These are phyloP conservation scores for Eueremaeus valkanovi DNA, from an alignment of 2,888 invertebrate genomes.

Conservation along the genomic window DNA sequence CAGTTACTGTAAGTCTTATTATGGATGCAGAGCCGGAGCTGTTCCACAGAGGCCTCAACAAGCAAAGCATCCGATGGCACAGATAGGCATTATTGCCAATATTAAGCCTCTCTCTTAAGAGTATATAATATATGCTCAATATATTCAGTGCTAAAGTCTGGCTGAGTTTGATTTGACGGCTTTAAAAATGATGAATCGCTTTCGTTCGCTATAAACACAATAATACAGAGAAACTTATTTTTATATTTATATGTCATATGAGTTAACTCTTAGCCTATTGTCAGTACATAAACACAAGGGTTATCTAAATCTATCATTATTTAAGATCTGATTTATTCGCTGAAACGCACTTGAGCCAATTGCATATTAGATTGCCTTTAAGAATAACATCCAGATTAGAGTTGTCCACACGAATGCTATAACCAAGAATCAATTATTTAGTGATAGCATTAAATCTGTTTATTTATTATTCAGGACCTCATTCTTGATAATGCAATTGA, in stretches of 20 bases:
- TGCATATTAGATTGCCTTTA: not conserved
- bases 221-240: not conserved
- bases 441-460: not conserved
- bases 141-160: constrained; percentile 9
- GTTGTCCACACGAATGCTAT: not conserved
- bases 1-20: too few relatives aligned
- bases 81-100: constrained; percentile 18
- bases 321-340: not conserved
- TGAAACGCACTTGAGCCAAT: not conserved
- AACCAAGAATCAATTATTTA: not conserved
- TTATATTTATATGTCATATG: not conserved
- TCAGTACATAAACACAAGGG: too few relatives aligned
- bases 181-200: constrained; percentile 22
- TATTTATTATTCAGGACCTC: not conserved
- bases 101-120: constrained; percentile 19
- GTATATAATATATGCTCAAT: too few relatives aligned
- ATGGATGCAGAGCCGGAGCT: constrained; percentile 22
- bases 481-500: not conserved
- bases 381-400: not conserved
- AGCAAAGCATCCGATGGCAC: not conserved
- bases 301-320: too few relatives aligned
- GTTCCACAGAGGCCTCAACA: constrained; percentile 17
- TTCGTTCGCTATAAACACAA: not conserved
- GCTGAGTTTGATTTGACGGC: constrained; percentile 19
- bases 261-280: too few relatives aligned